A percentile compares a stretch with the other conserved stretches of the same genome.
phyloP scores from a whole-genome alignment of 92 coral and sea anemone species.

The Siderastrea siderea region DNA sequence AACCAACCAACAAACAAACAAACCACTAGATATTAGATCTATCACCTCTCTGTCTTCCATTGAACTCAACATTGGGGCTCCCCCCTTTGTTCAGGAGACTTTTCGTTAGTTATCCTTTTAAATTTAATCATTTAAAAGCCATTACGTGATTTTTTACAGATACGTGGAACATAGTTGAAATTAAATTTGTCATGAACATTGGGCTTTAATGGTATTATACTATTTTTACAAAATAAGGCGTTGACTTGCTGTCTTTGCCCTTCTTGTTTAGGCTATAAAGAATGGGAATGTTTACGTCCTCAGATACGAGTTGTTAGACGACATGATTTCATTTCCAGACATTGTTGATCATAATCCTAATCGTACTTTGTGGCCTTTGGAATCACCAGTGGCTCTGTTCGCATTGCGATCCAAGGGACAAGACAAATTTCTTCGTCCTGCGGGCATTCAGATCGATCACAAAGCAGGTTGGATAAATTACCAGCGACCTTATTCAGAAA shows the following conservation, averaged over 20 bases:
- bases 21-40: too few relatives aligned
- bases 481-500: too few relatives aligned
- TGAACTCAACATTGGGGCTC: too few relatives aligned
- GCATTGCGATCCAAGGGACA: slow-evolving; percentile 20
- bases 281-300: slow-evolving; percentile 56
- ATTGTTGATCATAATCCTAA: slow-evolving; percentile 35
- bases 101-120: too few relatives aligned
- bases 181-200: neutral
- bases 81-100: too few relatives aligned
- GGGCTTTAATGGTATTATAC: neutral
- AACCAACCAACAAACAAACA: too few relatives aligned
- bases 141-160: too few relatives aligned
- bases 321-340: slow-evolving; percentile 39
- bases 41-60: too few relatives aligned
- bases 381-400: slow-evolving; percentile 72
- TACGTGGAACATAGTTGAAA: neutral
- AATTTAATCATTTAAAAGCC: too few relatives aligned
- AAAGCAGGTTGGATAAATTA: slow-evolving; percentile 53
- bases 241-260: neutral
- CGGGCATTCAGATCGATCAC: slow-evolving; percentile 73
- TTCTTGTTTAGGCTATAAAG: slow-evolving; percentile 30
- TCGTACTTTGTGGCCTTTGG: slow-evolving; percentile 55
- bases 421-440: slow-evolving; percentile 42
- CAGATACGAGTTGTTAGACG: slow-evolving; percentile 48
- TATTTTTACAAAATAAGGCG: too few relatives aligned